Percentiles rank a stretch among this genome's conserved stretches.
Conservation (phyloP, 2,113 vertebrate genomes). For the Dendropsophus ebraccatus region DNA sequence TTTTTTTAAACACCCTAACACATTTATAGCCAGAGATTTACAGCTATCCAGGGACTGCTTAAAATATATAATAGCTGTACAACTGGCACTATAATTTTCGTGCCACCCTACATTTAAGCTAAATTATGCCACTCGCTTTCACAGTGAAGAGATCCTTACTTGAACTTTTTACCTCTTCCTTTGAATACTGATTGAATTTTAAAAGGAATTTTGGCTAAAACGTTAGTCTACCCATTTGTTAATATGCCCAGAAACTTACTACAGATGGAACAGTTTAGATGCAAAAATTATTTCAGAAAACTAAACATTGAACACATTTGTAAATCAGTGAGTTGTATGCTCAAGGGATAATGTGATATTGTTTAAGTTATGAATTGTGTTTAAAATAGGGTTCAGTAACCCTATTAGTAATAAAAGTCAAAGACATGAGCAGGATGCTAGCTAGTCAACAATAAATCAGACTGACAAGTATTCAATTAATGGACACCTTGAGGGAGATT, state of each 20-base stretch:
- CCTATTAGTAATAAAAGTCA: background rate
- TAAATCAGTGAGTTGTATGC: background rate
- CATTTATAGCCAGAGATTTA: conserved; percentile 26
- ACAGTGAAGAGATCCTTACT: conserved; percentile 29
- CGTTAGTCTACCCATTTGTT: conserved; percentile 21
- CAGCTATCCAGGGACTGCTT: conserved; percentile 18
- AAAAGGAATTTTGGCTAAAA: conserved; percentile 41
- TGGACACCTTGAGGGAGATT: too few species aligned
- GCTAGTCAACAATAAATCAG: too few species aligned
- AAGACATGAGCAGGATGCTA: background rate
- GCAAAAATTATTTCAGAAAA: background rate
- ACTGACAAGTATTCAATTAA: too few species aligned
- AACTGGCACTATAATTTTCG: conserved; percentile 27
- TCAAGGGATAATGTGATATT: background rate
- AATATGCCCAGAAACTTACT: conserved; percentile 5
- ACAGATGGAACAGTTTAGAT: conserved; percentile 13
- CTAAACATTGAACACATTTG: background rate
- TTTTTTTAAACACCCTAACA: conserved; percentile 19
- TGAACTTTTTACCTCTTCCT: conserved; percentile 29
- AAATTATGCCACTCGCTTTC: conserved; percentile 31
- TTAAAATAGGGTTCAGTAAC: background rate
- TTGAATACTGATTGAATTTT: conserved; percentile 38
- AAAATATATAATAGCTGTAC: conserved; percentile 27
- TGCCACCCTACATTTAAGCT: conserved; percentile 37
- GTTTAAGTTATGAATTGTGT: background rate